A percentile compares a stretch with the other conserved stretches of the same genome.
phyloP scores from a whole-genome alignment of 1,140 invertebrate genomes.

The Rhysida immarginata region DNA sequence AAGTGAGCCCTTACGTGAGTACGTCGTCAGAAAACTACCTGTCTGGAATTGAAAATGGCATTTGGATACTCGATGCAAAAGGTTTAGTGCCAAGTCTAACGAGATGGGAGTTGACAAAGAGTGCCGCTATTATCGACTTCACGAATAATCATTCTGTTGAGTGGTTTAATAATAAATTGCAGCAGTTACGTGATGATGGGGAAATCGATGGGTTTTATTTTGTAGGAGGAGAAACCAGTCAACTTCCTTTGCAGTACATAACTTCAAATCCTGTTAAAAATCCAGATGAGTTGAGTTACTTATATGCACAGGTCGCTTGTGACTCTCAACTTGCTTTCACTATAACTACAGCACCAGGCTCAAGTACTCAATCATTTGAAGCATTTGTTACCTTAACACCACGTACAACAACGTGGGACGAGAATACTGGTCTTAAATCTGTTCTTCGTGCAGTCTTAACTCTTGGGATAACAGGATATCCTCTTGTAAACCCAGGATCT shows the following conservation, averaged over 20 bases:
- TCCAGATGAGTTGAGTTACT: slow-evolving; percentile 61
- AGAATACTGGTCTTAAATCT: slow-evolving; percentile 46
- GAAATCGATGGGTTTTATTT: slow-evolving; percentile 78
- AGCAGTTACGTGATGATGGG: slow-evolving; percentile 49
- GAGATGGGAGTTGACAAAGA: slow-evolving; percentile 51
- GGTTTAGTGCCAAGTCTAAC: slow-evolving; percentile 8
- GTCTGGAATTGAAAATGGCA: slow-evolving; percentile 51
- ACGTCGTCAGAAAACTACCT: slow-evolving; percentile 26
- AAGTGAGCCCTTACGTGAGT: slow-evolving; percentile 18
- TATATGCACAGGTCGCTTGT: slow-evolving; percentile 28
- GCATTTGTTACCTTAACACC: slow-evolving; percentile 74
- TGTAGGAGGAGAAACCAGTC: slow-evolving; percentile 71
- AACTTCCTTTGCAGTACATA: slow-evolving; percentile 70
- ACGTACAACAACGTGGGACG: slow-evolving; percentile 70
- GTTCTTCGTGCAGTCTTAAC: slow-evolving; percentile 72
- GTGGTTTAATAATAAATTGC: slow-evolving; percentile 62
- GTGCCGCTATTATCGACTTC: slow-evolving; percentile 64
- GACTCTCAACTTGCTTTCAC: slow-evolving; percentile 51
- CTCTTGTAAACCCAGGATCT: slow-evolving; percentile 79
- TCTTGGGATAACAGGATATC: slow-evolving; percentile 73
- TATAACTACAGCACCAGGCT: slow-evolving; percentile 60
- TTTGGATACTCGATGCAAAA: slow-evolving; percentile 55
- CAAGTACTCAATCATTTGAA: slow-evolving; percentile 63
- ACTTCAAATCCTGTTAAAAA: slow-evolving; percentile 48
- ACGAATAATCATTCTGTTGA: slow-evolving; percentile 60